Evolutionary conservation across 2,797 vertebrate species (phyloP).

Genomic region (Enteromius anoplus): DNA sequence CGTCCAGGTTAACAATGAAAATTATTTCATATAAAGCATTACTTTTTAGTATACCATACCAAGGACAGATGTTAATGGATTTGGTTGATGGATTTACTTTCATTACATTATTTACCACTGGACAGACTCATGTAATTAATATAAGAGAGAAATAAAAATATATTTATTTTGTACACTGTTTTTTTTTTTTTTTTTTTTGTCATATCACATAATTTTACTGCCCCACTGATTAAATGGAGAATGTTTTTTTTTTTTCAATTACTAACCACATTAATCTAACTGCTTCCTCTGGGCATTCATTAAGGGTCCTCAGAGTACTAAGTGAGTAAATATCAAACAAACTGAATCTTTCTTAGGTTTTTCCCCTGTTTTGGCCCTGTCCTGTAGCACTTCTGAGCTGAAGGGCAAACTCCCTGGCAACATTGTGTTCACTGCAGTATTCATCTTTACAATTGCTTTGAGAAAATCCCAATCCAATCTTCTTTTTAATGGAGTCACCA

Average conservation of each 20-base stretch:
- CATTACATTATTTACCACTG: neutral
- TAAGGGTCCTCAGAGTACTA: conserved; percentile 32
- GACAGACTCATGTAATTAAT: neutral
- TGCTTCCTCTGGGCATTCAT: conserved; percentile 49
- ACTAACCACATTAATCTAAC: conserved; percentile 47
- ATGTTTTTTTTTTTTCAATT: conserved; percentile 20
- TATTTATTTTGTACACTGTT: neutral
- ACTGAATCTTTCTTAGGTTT: conserved; percentile 18
- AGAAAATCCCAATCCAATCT: conserved; percentile 33
- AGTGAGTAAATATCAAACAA: conserved; percentile 37
- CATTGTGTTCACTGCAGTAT: conserved; percentile 20
- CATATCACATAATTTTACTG: conserved; percentile 37
- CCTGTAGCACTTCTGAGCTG: conserved; percentile 15
- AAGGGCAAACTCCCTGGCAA: conserved; percentile 36
- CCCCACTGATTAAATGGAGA: conserved; percentile 41
- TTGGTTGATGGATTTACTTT: neutral
- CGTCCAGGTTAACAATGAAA: neutral
- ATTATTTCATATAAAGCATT: neutral
- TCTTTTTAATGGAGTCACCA: conserved; percentile 7
- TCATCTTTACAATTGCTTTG: conserved; percentile 33
- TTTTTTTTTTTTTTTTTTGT: neutral
- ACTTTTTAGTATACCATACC: neutral
- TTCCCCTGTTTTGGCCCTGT: conserved; percentile 7
- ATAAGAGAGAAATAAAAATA: neutral
- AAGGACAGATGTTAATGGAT: neutral